phyloP scores from a whole-genome alignment of 2,113 vertebrate genomes.

The Paedocypris sp. region DNA sequence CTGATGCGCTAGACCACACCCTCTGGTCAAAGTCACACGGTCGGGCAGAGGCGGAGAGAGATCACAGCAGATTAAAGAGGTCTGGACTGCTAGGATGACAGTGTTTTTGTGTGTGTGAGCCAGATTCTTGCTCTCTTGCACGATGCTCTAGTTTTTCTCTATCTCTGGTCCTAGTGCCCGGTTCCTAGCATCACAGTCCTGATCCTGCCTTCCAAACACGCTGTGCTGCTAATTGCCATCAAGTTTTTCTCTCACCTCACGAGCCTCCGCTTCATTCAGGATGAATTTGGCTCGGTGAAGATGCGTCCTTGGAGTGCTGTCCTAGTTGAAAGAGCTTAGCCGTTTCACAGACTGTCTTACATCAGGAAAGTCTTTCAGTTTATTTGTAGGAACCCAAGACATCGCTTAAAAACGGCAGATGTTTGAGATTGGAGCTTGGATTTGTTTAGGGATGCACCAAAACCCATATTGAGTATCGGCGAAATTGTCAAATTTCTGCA shows the following conservation, averaged over 20 bases:
- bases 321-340: neutral
- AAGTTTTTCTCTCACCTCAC: neutral
- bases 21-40: constrained; percentile 51
- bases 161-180: too few relatives aligned
- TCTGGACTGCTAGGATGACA: neutral
- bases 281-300: constrained; percentile 1
- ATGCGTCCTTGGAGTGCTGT: neutral
- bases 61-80: neutral
- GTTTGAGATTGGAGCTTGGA: neutral
- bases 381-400: too few relatives aligned
- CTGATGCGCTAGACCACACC: constrained; percentile 35
- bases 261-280: neutral
- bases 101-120: neutral
- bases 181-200: neutral
- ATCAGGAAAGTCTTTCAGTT: too few relatives aligned
- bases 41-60: constrained; percentile 28
- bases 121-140: constrained; percentile 4
- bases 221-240: constrained; percentile 6
- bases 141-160: constrained; percentile 27
- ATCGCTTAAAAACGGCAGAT: too few relatives aligned
- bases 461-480: too few relatives aligned
- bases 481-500: neutral
- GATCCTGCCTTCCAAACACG: neutral
- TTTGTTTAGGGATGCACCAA: neutral
- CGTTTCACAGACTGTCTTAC: too few relatives aligned